These are phyloP conservation scores for Esox lucius DNA, from an alignment of 2,797 vertebrate species.

Conservation along the genomic window DNA sequence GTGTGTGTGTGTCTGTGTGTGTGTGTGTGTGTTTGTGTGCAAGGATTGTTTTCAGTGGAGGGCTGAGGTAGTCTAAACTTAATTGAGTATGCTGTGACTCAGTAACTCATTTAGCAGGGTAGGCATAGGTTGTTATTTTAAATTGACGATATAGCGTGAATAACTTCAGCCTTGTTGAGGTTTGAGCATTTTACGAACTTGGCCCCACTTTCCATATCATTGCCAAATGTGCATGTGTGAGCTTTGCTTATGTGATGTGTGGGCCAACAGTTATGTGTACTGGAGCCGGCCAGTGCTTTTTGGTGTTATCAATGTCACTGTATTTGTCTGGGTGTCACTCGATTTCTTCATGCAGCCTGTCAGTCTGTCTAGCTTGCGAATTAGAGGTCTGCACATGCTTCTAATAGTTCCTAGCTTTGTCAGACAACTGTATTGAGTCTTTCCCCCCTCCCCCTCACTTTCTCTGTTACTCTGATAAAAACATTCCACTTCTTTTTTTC, in stretches of 20 bases:
- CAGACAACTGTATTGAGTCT: slow-evolving; percentile 39
- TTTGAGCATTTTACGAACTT: slow-evolving; percentile 20
- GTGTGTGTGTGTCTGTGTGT: too few relatives aligned
- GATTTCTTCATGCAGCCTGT: slow-evolving; percentile 47
- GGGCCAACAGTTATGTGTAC: slow-evolving; percentile 9
- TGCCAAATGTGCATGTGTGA: slow-evolving; percentile 36
- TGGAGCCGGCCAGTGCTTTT: neutral
- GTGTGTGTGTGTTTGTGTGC: slow-evolving; percentile 5
- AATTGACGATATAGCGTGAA: neutral
- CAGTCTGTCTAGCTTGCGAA: slow-evolving; percentile 50
- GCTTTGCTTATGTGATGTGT: neutral
- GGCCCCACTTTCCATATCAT: neutral
- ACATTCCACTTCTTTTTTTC: slow-evolving; percentile 15
- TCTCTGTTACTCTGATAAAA: neutral
- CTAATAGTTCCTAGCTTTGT: slow-evolving; percentile 55
- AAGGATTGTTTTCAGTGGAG: neutral
- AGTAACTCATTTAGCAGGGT: neutral
- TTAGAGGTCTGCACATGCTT: slow-evolving; percentile 61
- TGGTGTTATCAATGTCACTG: slow-evolving; percentile 11
- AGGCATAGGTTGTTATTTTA: neutral
- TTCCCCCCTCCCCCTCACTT: neutral
- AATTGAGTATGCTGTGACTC: neutral
- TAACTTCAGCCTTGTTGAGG: neutral
- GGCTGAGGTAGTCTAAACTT: too few relatives aligned
- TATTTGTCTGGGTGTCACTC: slow-evolving; percentile 40